phyloP scores from a whole-genome alignment of 2,888 invertebrate species.

The Ischnura elegans region DNA sequence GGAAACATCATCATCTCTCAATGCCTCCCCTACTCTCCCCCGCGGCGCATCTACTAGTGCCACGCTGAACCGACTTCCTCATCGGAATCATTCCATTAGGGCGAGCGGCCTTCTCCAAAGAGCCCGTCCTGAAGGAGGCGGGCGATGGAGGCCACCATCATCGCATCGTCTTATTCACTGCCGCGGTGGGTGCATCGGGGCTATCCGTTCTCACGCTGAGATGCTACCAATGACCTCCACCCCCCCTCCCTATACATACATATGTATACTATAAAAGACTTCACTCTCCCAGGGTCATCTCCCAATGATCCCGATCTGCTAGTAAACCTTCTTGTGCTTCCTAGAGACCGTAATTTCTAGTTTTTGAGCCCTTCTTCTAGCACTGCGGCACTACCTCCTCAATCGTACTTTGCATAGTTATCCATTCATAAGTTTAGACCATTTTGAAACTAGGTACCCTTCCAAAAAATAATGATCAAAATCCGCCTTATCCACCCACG shows the following conservation, averaged over 20 bases:
- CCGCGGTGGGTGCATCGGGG: not conserved
- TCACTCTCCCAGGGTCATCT: not conserved
- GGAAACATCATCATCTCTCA: not conserved
- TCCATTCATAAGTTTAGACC: too few species aligned
- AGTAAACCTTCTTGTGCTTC: too few species aligned
- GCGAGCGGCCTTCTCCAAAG: constrained; percentile 16
- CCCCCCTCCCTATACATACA: not conserved
- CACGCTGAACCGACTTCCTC: constrained; percentile 4
- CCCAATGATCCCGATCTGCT: not conserved
- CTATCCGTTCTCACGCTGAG: not conserved
- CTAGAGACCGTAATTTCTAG: too few species aligned
- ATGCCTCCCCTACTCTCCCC: not conserved
- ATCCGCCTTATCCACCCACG: too few species aligned
- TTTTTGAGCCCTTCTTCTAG: too few species aligned
- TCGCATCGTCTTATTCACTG: not conserved
- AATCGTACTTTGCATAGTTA: too few species aligned
- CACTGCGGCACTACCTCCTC: too few species aligned
- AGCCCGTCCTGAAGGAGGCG: not conserved
- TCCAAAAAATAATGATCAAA: too few species aligned
- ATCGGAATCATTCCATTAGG: constrained; percentile 24
- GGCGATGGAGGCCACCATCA: not conserved
- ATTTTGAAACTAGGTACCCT: too few species aligned
- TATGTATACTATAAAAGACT: too few species aligned
- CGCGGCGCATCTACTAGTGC: not conserved
- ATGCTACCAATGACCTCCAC: not conserved